These are phyloP conservation scores for Epizoanthus stellaris DNA, from an alignment of 92 coral and sea anemone species.

Conservation along the genomic window DNA sequence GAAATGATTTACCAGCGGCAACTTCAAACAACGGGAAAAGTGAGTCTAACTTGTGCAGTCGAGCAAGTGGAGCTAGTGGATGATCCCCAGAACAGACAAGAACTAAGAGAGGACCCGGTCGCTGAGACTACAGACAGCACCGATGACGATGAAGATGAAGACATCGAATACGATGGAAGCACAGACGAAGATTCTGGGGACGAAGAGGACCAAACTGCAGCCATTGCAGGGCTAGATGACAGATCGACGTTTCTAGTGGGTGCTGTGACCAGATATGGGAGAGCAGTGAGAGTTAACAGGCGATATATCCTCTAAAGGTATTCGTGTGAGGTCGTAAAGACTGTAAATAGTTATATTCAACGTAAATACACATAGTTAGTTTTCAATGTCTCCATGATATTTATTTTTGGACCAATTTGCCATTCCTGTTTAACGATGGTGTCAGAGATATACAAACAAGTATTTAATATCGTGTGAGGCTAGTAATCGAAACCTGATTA, in stretches of 20 bases:
- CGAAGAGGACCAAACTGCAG: constrained; percentile 22
- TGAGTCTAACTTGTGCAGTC: constrained; percentile 34
- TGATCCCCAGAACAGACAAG: constrained; percentile 11
- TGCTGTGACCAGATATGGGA: constrained; percentile 23
- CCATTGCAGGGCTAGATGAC: constrained; percentile 24
- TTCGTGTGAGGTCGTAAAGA: constrained; percentile 8
- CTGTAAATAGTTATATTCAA: constrained; percentile 5
- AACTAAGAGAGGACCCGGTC: neutral
- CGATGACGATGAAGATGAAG: constrained; percentile 28
- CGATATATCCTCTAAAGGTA: constrained; percentile 6
- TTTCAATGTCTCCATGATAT: constrained; percentile 1
- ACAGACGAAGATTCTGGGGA: constrained; percentile 35
- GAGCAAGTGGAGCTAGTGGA: constrained; percentile 3
- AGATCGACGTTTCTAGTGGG: constrained; percentile 33
- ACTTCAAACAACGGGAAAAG: constrained; percentile 12
- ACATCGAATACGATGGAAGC: constrained; percentile 41
- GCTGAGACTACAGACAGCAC: neutral
- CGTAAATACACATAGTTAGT: constrained; percentile 18
- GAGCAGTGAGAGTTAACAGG: constrained; percentile 38
- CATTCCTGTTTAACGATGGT: neutral
- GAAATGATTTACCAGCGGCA: constrained; percentile 38
- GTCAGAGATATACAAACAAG: constrained; percentile 16
- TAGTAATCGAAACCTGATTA: constrained; percentile 19
- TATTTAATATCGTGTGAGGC: constrained; percentile 15
- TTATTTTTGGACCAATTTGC: no score